Conservation (phyloP, 2,888 invertebrate species). For the Diogma glabrata region DNA sequence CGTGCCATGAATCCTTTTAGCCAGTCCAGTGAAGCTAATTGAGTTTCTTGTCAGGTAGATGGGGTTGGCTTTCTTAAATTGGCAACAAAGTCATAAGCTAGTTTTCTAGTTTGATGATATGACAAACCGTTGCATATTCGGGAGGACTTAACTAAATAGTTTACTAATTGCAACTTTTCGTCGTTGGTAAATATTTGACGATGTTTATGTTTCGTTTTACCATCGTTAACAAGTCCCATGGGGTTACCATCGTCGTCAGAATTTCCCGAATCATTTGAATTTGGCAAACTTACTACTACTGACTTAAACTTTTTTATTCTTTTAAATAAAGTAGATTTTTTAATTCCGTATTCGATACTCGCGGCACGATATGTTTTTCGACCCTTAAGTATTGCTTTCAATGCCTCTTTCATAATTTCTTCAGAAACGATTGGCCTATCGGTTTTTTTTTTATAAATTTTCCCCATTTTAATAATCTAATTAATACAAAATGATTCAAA, state of each 20-base stretch:
- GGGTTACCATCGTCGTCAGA: background rate
- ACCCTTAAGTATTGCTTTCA: background rate
- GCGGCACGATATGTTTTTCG: background rate
- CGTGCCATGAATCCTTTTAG: conserved; percentile 20
- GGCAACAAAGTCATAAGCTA: background rate
- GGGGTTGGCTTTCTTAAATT: background rate
- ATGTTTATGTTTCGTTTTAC: background rate
- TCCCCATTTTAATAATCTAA: background rate
- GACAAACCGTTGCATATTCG: no score
- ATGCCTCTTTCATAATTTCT: background rate
- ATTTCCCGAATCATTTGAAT: background rate
- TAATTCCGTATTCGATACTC: background rate
- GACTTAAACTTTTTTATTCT: no score
- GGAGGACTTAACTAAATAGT: background rate
- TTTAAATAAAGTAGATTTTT: background rate
- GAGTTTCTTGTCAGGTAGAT: background rate
- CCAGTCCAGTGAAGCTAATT: background rate
- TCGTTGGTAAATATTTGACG: background rate
- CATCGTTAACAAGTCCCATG: no score
- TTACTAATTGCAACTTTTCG: background rate
- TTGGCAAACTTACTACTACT: background rate
- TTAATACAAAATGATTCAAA: background rate
- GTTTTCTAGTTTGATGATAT: no score
- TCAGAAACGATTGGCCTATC: background rate
- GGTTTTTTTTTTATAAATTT: background rate